Conservation (phyloP, 2,113 vertebrate species). For the Zosterops lateralis region DNA sequence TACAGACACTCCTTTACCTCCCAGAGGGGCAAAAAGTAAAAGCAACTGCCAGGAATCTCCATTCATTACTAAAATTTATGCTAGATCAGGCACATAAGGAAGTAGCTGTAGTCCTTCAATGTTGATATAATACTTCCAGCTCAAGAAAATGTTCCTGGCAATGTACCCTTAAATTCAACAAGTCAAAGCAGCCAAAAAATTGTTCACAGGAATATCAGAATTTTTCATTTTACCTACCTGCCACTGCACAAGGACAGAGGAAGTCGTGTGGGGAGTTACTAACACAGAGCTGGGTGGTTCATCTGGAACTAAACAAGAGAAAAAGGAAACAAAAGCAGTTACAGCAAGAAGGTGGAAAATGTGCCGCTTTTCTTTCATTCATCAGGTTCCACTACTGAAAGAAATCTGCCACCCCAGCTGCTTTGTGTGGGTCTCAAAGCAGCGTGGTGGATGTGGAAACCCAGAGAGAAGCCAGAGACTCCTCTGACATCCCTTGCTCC, state of each 20-base stretch:
- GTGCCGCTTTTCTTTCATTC: background rate
- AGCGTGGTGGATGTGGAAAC: accelerated
- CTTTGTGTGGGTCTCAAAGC: background rate
- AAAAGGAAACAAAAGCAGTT: background rate
- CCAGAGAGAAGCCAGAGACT: background rate
- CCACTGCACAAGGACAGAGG: constrained; percentile 94
- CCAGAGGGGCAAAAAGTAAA: background rate
- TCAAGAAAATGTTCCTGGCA: background rate
- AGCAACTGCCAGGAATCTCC: background rate
- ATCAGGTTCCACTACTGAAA: background rate
- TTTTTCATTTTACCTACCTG: constrained; percentile 78
- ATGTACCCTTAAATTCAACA: background rate
- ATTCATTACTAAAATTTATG: background rate
- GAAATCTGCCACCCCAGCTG: background rate
- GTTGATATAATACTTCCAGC: background rate
- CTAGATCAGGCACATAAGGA: background rate
- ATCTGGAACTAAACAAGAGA: constrained; percentile 80
- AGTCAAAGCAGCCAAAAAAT: background rate
- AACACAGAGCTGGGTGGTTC: constrained; percentile 86
- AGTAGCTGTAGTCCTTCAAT: background rate
- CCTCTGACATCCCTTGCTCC: background rate
- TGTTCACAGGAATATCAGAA: background rate
- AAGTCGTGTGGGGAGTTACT: constrained; percentile 90
- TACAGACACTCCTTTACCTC: background rate
- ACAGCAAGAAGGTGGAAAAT: background rate